These are phyloP conservation scores for Nemotelus pantherinus DNA, from an alignment of 2,888 invertebrate genomes.

Conservation along the genomic window DNA sequence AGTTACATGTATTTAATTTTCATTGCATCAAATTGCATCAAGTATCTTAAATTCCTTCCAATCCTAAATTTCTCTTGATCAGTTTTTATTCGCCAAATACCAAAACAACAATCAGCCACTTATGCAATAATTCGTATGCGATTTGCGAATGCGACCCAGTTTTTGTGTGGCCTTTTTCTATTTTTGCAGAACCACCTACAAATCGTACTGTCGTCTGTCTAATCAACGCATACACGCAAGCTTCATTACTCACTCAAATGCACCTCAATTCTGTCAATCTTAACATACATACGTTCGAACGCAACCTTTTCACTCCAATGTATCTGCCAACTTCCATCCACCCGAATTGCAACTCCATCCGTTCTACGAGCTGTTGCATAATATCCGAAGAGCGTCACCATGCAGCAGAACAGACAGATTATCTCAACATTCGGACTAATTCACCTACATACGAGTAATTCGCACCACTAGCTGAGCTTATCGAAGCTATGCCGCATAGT, in stretches of 20 bases:
- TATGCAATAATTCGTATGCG: constrained; percentile 18
- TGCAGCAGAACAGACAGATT: too few species aligned
- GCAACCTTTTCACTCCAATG: background rate
- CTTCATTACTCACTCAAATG: background rate
- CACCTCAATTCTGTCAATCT: background rate
- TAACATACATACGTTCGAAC: background rate
- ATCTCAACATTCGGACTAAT: too few species aligned
- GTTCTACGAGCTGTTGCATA: constrained; percentile 29
- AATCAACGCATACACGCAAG: constrained; percentile 1
- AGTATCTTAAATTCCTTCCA: too few species aligned
- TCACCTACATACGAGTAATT: too few species aligned
- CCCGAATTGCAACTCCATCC: constrained; percentile 25
- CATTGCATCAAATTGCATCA: too few species aligned
- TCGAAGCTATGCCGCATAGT: background rate
- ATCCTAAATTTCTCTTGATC: too few species aligned
- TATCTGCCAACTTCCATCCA: constrained; percentile 7
- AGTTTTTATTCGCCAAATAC: too few species aligned
- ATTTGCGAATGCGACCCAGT: constrained; percentile 28
- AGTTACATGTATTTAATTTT: too few species aligned
- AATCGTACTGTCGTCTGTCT: constrained; percentile 21
- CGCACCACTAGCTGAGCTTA: background rate
- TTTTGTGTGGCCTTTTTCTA: constrained; percentile 33
- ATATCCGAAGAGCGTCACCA: background rate
- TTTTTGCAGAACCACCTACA: constrained; percentile 38
- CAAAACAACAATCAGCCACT: background rate